Evolutionary conservation across 2,797 vertebrate genomes (phyloP).

Genomic region (Sphenodon punctatus): DNA sequence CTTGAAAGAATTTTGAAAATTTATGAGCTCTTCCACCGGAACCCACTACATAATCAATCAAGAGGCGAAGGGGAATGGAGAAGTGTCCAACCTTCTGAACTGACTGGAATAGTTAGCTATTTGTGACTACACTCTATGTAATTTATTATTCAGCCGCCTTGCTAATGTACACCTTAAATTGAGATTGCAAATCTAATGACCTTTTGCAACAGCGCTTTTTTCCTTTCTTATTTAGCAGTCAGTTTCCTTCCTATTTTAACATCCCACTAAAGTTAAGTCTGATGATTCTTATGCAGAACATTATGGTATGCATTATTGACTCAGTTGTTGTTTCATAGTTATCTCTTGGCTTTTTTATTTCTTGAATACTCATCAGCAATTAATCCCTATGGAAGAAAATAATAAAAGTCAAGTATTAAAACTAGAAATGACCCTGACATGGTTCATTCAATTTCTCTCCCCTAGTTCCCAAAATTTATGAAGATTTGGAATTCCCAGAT

Average conservation of each 20-base stretch:
- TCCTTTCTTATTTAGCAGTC: not conserved
- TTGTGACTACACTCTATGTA: not conserved
- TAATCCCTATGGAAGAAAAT: not conserved
- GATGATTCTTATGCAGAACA: not conserved
- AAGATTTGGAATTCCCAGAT: not conserved
- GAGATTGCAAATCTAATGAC: not conserved
- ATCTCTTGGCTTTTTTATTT: not conserved
- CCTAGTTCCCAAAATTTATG: not conserved
- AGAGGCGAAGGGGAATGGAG: not conserved
- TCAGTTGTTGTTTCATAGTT: not conserved
- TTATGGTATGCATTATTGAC: not conserved
- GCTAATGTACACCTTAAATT: not conserved
- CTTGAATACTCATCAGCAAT: not conserved
- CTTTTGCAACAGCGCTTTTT: not conserved
- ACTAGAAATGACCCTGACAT: not conserved
- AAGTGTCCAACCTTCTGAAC: not conserved
- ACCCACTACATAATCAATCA: conserved; percentile 4
- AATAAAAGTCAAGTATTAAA: accelerated
- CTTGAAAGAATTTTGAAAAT: conserved; percentile 42
- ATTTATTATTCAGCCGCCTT: not conserved
- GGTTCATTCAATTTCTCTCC: not conserved
- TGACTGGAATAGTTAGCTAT: conserved; percentile 12
- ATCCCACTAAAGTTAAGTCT: not conserved
- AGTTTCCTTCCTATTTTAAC: not conserved
- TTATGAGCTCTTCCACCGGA: not conserved